phyloP scores from a whole-genome alignment of 1,140 invertebrate genomes.

The Saxidomus purpurata region DNA sequence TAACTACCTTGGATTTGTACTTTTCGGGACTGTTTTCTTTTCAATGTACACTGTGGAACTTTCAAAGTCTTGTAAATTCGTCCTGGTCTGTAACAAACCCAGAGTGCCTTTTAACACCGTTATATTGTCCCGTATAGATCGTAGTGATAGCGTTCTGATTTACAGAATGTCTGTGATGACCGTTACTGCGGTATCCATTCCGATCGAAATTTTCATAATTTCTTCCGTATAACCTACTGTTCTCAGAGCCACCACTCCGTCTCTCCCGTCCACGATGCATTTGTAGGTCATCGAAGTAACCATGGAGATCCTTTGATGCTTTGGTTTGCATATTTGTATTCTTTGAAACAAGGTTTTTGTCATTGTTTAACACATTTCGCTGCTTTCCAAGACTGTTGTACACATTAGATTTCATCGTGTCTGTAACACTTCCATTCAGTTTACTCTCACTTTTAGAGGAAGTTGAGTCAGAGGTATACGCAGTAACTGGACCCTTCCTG shows the following conservation, averaged over 20 bases:
- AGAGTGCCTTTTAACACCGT: slow-evolving; percentile 18
- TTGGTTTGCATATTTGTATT: slow-evolving; percentile 67
- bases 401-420: slow-evolving; percentile 59
- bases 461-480: slow-evolving; percentile 79
- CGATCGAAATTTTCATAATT: slow-evolving; percentile 56
- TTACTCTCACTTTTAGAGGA: slow-evolving; percentile 72
- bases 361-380: slow-evolving; percentile 27
- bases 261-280: not conserved
- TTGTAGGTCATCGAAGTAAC: slow-evolving; percentile 41
- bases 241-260: slow-evolving; percentile 10
- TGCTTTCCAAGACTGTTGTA: slow-evolving; percentile 59
- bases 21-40: not conserved
- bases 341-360: slow-evolving; percentile 52
- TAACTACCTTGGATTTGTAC: no score
- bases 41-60: not conserved
- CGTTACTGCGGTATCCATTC: slow-evolving; percentile 7
- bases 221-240: slow-evolving; percentile 6
- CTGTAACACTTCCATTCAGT: slow-evolving; percentile 54
- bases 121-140: slow-evolving; percentile 40
- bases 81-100: slow-evolving; percentile 44
- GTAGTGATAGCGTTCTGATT: slow-evolving; percentile 5
- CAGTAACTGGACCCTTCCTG: slow-evolving; percentile 77
- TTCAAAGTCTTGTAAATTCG: slow-evolving; percentile 11
- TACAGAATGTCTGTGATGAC: slow-evolving; percentile 7
- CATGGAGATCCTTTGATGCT: slow-evolving; percentile 69